Conservation (phyloP, 2,888 invertebrate genomes). For the Frankliniella intonsa region DNA sequence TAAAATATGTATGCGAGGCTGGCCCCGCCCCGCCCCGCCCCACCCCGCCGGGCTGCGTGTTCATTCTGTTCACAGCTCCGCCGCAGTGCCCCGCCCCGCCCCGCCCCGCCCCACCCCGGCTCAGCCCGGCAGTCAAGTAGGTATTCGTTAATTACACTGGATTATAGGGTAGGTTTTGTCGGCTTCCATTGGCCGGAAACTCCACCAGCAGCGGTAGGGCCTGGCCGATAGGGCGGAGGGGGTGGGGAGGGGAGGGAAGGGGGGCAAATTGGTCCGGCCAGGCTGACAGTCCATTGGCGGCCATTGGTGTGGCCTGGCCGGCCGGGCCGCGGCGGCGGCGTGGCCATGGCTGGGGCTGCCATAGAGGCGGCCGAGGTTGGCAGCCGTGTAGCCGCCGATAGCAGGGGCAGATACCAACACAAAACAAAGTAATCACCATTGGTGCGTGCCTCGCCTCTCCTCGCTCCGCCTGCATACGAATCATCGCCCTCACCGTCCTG, state of each 20-base stretch:
- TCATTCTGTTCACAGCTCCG: slow-evolving; percentile 15
- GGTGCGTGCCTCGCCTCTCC: not conserved
- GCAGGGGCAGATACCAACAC: slow-evolving; percentile 2
- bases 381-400: not conserved
- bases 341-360: not conserved
- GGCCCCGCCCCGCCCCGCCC: not conserved
- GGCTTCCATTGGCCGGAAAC: slow-evolving; percentile 23
- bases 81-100: not conserved
- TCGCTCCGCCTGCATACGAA: not conserved
- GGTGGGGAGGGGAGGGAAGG: not conserved
- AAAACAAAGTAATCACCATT: not conserved
- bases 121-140: not conserved
- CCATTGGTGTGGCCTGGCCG: not conserved
- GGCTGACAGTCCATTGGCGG: not conserved
- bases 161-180: slow-evolving; percentile 25
- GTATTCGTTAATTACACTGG: slow-evolving; percentile 18
- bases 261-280: not conserved
- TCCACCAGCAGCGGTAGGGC: not conserved
- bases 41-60: not conserved
- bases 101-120: not conserved
- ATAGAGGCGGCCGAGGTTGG: not conserved
- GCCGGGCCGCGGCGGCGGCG: not conserved
- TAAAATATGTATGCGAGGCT: slow-evolving; percentile 15
- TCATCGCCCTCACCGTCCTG: not conserved
- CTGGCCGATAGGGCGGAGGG: not conserved